Evolutionary conservation across 1,140 invertebrate genomes (phyloP), one percentile per base, ranked within the genome.

Genomic region (Bombus confusus): DNA sequence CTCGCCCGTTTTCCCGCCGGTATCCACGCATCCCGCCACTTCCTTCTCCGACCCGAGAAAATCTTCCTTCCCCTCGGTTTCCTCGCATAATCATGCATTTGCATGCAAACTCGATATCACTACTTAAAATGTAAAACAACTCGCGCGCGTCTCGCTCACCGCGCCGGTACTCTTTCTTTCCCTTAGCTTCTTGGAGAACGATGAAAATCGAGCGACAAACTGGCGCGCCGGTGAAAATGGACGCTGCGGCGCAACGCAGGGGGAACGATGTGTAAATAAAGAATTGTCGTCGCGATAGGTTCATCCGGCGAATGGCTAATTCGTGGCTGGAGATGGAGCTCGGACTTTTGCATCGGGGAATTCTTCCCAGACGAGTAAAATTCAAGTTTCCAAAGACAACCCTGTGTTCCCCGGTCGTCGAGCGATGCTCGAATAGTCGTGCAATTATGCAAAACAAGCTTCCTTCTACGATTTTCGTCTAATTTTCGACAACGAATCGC

Each of bases 51-150:
- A 59, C 34, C 84, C 66, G 64, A 68, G 64, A 68, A 80, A 76
- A 43, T 85, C 88, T 81, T 86, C 68, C 69, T 88, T 85, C 64
- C 72, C 77, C 47, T 37, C 71, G 81, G 64, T 86, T 85, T 89
- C 77, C 90, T 85, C 91, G 90, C 88, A 93, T 95, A 94, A 95
- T 94, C 92, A 92, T 92, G 89, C 87, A 95, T 95, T 95, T 94
- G 92, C 94, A 95, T 94, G 93, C 93, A 95, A 95, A 94, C 92
- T 94, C 92, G 93, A 95, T 94, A 94, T 95, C 92, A 94, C 93
- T 94, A 93, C 94, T 94, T 94, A 95, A 94, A 94, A 95, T 95
- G 94, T 94, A 94, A 95, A 94, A 94, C 93, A 95, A 94, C 94
- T 89, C 92, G 87, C 77, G 86, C 87, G 59, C 66, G 71, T 89